phyloP scores from a whole-genome alignment of 2,888 invertebrate species.

The Helicoverpa assulta region DNA sequence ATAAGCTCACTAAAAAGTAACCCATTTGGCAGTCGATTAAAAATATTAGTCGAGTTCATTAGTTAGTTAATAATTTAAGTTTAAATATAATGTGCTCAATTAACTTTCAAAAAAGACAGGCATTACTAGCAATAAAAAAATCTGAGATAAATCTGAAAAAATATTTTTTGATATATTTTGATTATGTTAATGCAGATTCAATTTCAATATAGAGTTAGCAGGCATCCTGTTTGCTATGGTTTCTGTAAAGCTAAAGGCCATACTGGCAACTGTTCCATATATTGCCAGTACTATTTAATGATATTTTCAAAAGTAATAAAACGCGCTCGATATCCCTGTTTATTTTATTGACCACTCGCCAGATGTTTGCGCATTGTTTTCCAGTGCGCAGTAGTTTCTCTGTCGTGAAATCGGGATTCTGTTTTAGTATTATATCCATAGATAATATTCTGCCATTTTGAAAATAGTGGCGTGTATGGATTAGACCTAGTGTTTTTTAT shows the following conservation, averaged over 20 bases:
- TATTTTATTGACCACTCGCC: constrained; percentile 91
- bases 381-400: constrained; percentile 90
- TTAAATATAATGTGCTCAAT: no score
- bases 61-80: no score
- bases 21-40: no score
- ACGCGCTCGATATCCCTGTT: constrained; percentile 91
- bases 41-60: no score
- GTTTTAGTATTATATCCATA: constrained; percentile 89
- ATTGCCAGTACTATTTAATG: constrained; percentile 86
- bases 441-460: constrained; percentile 91
- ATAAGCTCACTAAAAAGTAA: no score
- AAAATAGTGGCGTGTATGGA: constrained; percentile 90
- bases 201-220: constrained; percentile 25
- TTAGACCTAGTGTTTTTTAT: constrained; percentile 88
- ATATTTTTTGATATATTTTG: constrained; percentile 9
- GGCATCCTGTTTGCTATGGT: constrained; percentile 31
- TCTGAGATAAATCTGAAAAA: background rate
- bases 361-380: constrained; percentile 91
- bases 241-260: constrained; percentile 51
- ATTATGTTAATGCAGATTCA: constrained; percentile 16
- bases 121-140: no score
- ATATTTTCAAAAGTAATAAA: constrained; percentile 90
- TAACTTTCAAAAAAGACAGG: no score
- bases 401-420: constrained; percentile 89
- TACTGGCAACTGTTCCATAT: constrained; percentile 80